Evolutionary conservation across 2,888 invertebrate species (phyloP), one percentile per base, ranked within the genome.

Genomic region (Pseudoips prasinana): DNA sequence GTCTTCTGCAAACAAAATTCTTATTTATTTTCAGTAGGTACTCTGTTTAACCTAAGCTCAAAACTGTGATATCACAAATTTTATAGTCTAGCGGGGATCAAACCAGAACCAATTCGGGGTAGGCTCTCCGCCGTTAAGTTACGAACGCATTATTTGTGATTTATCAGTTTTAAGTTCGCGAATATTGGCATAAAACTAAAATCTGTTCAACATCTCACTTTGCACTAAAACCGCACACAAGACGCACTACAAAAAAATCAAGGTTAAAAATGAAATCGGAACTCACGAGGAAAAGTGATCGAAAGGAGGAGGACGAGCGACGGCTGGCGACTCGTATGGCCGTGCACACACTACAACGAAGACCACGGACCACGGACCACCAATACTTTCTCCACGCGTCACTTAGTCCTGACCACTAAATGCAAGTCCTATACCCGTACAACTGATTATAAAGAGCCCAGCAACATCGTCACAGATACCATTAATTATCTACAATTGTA

Each of bases 321-420:
- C 50, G 52, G 58, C 38, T 43, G 39, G 29, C 63, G 39, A 36
- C 41, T 29, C 43, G 60, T 50, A 45, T 33, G 39, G 34, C 33
- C 35, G 40, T 35, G 38, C 31, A 39, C 43, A 45, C 54, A 52
- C 51, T 50, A 46, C 45, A 43, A 42, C 33, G 33, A 33, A 39
- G 34, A 22, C 30, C 58, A 53, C 50, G 70, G 73, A 74, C 75
- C 75, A 66, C 75, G 69, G 71, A 58, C 64, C 70, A 58, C 70
- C 70, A 64, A 67, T 47, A 82, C 87, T 87, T 87, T 87, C 87
- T 82, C 83, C 74, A 45, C 66, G 78, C 51, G 72, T 78, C 68
- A 81, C 80, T 75, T 81, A 58, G 68, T 81, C 79, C 85, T 79
- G 69, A 53, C 67, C 56, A 53, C 63, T 52, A 56, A 74, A 60